phyloP scores from a whole-genome alignment of 2,888 invertebrate species.

The Polymixis lichenea region DNA sequence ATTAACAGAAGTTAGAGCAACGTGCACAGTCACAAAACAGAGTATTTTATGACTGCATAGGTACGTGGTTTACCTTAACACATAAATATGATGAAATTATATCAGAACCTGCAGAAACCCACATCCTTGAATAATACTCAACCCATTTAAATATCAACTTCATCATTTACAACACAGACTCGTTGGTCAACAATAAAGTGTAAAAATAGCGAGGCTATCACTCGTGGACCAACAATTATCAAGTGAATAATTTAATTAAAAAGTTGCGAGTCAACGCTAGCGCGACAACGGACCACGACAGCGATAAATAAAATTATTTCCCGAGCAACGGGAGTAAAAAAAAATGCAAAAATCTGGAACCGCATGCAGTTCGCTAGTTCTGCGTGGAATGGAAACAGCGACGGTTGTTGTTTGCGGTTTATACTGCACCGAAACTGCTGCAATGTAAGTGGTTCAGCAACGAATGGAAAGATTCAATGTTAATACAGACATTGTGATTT shows the following conservation, averaged over 20 bases:
- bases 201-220: constrained; percentile 64
- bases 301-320: constrained; percentile 87
- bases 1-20: constrained; percentile 36
- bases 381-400: constrained; percentile 68
- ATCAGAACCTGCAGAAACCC: constrained; percentile 8
- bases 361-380: constrained; percentile 66
- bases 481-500: constrained; percentile 63
- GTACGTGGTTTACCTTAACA: constrained; percentile 23
- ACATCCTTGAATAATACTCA: constrained; percentile 21
- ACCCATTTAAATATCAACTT: constrained; percentile 52
- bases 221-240: constrained; percentile 77
- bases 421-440: constrained; percentile 65
- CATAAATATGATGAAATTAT: constrained; percentile 31
- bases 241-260: constrained; percentile 87
- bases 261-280: constrained; percentile 79
- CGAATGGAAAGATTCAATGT: constrained; percentile 60
- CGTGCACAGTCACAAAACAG: constrained; percentile 14
- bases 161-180: constrained; percentile 58
- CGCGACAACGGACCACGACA: constrained; percentile 76
- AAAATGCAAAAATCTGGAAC: constrained; percentile 63
- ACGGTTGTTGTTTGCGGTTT: constrained; percentile 71
- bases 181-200: constrained; percentile 58
- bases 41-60: constrained; percentile 34
- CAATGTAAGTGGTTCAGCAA: constrained; percentile 55
- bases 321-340: constrained; percentile 70